Conservation (phyloP, 2,113 vertebrate genomes). For the Cygnus buccinator region DNA sequence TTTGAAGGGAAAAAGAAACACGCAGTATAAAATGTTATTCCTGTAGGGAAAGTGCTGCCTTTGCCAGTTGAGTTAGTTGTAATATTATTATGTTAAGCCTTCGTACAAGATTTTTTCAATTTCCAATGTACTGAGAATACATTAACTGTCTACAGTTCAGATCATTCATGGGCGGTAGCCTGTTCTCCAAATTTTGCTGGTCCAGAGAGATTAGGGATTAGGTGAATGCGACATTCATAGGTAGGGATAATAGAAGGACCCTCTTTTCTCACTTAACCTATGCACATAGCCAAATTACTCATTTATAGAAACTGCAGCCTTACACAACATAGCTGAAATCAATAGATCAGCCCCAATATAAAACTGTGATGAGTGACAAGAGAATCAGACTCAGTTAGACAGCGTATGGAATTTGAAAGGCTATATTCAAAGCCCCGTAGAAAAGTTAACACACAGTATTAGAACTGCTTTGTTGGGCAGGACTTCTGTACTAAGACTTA, state of each 20-base stretch:
- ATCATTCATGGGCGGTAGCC: conserved; percentile 13
- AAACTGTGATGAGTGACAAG: conserved; percentile 29
- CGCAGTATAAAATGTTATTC: conserved; percentile 10
- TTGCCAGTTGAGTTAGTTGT: conserved; percentile 47
- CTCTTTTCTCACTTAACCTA: conserved; percentile 57
- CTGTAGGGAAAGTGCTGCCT: neutral
- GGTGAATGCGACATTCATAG: conserved; percentile 51
- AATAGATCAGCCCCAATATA: conserved; percentile 26
- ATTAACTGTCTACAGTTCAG: conserved; percentile 61
- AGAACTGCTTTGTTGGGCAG: neutral
- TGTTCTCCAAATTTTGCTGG: conserved; percentile 53
- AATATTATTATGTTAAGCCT: conserved; percentile 67
- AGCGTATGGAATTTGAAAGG: neutral
- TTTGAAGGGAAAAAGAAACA: conserved; percentile 27
- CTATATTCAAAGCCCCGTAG: conserved; percentile 32
- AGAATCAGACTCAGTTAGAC: neutral
- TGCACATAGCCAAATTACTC: conserved; percentile 11
- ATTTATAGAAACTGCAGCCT: conserved; percentile 36
- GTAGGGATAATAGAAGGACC: conserved; percentile 31
- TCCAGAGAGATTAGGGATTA: conserved; percentile 55
- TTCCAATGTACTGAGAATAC: neutral
- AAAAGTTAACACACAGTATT: neutral
- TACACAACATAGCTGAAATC: conserved; percentile 43
- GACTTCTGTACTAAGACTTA: neutral
- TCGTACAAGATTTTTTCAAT: conserved; percentile 14